These are phyloP conservation scores for Ophiodon elongatus DNA, from an alignment of 2,113 vertebrate species.

Conservation along the genomic window DNA sequence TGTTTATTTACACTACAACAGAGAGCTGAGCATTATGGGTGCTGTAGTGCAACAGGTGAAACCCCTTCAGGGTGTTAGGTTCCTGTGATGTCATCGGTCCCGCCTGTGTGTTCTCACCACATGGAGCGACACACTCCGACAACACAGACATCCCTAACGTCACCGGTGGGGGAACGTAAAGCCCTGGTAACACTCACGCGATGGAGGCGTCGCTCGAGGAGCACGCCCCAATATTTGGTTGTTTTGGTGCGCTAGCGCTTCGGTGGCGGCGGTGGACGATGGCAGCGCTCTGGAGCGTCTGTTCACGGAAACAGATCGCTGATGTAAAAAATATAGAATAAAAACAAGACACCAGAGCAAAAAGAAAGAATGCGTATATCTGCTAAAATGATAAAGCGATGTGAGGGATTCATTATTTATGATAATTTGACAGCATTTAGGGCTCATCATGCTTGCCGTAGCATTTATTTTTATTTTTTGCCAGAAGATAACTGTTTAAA, in stretches of 20 bases:
- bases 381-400: neutral
- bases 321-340: neutral
- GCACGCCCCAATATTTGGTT: too few relatives aligned
- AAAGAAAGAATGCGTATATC: neutral
- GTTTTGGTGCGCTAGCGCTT: neutral
- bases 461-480: conserved; percentile 41
- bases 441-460: conserved; percentile 36
- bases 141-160: neutral
- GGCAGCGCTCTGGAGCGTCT: neutral
- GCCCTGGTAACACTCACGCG: neutral
- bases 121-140: neutral
- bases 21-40: too few relatives aligned
- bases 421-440: neutral
- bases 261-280: neutral
- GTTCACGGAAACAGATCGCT: neutral
- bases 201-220: neutral
- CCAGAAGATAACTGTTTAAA: conserved; percentile 30
- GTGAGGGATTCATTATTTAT: neutral
- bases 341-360: neutral
- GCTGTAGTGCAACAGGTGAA: too few relatives aligned
- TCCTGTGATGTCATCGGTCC: neutral
- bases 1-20: too few relatives aligned
- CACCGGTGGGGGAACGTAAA: neutral
- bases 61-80: too few relatives aligned
- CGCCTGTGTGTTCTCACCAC: neutral